phyloP scores from a whole-genome alignment of 2,113 vertebrate genomes.

The Rhipidura dahli region DNA sequence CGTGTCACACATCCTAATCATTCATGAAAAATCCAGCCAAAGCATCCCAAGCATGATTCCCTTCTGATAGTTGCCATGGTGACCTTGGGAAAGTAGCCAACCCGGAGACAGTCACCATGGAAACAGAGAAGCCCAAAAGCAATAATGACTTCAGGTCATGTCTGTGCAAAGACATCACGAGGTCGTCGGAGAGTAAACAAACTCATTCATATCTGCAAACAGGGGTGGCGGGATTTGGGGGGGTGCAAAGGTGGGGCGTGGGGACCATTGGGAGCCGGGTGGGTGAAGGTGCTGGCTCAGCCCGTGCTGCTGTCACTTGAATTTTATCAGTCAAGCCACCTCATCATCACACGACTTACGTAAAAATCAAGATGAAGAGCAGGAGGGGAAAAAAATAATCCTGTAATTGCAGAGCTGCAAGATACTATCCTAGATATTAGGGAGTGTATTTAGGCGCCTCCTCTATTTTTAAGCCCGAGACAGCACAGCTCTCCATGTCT shows the following conservation, averaged over 20 bases:
- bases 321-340: background rate
- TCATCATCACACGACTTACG: slow-evolving; percentile 10
- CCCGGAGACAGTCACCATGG: slow-evolving; percentile 75
- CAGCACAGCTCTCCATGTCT: slow-evolving; percentile 39
- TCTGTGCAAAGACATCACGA: slow-evolving; percentile 59
- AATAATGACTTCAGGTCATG: slow-evolving; percentile 73
- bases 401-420: background rate
- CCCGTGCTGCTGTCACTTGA: background rate
- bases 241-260: background rate
- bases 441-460: slow-evolving; percentile 18
- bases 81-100: slow-evolving; percentile 82
- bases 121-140: slow-evolving; percentile 79
- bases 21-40: slow-evolving; percentile 80
- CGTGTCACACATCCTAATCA: slow-evolving; percentile 82
- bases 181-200: slow-evolving; percentile 63
- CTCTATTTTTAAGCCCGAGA: slow-evolving; percentile 55
- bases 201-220: slow-evolving; percentile 42
- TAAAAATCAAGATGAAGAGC: slow-evolving; percentile 4
- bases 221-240: background rate
- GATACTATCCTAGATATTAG: slow-evolving; percentile 41
- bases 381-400: background rate
- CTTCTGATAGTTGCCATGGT: slow-evolving; percentile 81
- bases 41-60: slow-evolving; percentile 80
- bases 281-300: slow-evolving; percentile 28
- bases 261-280: background rate